Evolutionary conservation across 2,797 vertebrate species (phyloP).

Genomic region (Schizopygopsis pylzovi): DNA sequence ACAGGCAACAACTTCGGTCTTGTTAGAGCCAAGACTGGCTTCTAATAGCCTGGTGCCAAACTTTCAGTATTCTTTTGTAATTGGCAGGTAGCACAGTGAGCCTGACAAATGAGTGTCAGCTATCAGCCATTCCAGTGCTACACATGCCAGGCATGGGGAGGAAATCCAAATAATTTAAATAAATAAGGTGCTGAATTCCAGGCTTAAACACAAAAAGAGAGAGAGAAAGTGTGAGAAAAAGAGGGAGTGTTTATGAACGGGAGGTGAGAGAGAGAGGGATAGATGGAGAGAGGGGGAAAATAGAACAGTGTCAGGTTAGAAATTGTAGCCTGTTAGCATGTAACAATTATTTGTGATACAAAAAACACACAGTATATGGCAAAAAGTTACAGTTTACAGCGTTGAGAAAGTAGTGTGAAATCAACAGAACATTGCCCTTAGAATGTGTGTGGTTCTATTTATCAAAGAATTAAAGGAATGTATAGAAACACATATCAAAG

Average conservation of each 20-base stretch:
- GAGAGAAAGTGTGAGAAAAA: slow-evolving; percentile 18
- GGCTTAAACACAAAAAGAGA: slow-evolving; percentile 61
- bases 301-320: slow-evolving; percentile 38
- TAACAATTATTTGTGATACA: slow-evolving; percentile 70
- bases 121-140: slow-evolving; percentile 71
- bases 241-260: slow-evolving; percentile 36
- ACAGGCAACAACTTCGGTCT: slow-evolving; percentile 63
- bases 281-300: neutral
- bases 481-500: neutral
- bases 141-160: slow-evolving; percentile 70
- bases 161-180: slow-evolving; percentile 83
- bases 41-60: slow-evolving; percentile 78
- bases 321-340: slow-evolving; percentile 65
- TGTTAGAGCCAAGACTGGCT: slow-evolving; percentile 70
- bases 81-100: slow-evolving; percentile 75
- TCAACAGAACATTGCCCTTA: neutral
- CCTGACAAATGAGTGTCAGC: slow-evolving; percentile 82
- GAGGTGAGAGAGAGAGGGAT: slow-evolving; percentile 16
- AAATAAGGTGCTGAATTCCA: slow-evolving; percentile 77
- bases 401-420: neutral
- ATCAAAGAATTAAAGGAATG: neutral
- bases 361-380: slow-evolving; percentile 59
- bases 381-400: slow-evolving; percentile 26
- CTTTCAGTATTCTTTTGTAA: slow-evolving; percentile 74
- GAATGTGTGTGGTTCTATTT: neutral